phyloP scores from a whole-genome alignment of 2,113 vertebrate species.

The crab-eating macaque (Macaca fascicularis) region T2T-MFA8v1.1 NC_088380.1:143845501-143846000 shows the following conservation, averaged over 20 bases:
- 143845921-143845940: not conserved
- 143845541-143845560: not conserved
- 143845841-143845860: not conserved
- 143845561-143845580: accelerated
- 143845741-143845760: not conserved
- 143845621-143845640: not conserved
- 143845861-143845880: not conserved
- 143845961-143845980: not conserved
- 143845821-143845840: not conserved
- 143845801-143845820: not conserved
- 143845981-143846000: not conserved
- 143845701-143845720: not conserved
- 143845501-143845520: accelerated
- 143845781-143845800: not conserved
- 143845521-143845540: not conserved
- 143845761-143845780: not conserved
- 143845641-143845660: not conserved
- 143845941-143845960: not conserved
- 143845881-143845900: not conserved
- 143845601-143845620: not conserved
- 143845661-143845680: not conserved
- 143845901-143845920: not conserved
- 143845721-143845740: not conserved
- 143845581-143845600: not conserved
- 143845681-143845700: not conserved